phyloP scores from a whole-genome alignment of 2,888 invertebrate genomes.

The Eulithis prunata region DNA sequence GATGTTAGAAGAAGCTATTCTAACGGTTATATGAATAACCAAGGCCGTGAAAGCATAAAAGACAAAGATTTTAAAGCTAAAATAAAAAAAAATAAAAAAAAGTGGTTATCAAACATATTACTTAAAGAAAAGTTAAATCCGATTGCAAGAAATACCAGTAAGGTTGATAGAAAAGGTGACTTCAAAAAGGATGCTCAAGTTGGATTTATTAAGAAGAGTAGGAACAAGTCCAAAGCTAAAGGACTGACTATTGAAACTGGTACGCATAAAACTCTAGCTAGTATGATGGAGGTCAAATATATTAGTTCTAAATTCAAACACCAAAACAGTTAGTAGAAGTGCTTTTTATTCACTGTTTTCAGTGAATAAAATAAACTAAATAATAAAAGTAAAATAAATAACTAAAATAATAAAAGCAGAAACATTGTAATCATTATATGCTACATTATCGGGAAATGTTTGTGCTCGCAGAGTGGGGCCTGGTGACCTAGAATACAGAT shows the following conservation, averaged over 20 bases:
- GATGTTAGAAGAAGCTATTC: background rate
- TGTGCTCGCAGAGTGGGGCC: no score
- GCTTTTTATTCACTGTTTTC: no score
- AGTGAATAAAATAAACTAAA: no score
- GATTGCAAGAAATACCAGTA: background rate
- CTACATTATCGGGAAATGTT: no score
- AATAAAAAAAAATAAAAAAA: background rate
- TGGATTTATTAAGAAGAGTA: background rate
- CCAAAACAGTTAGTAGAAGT: no score
- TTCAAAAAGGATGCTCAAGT: background rate
- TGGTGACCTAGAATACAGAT: no score
- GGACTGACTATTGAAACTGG: conserved; percentile 17
- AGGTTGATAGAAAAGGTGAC: background rate
- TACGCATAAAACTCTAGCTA: background rate
- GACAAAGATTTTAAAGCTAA: background rate
- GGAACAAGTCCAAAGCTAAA: background rate
- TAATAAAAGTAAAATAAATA: no score
- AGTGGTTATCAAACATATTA: background rate
- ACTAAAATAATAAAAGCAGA: no score
- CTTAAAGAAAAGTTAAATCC: background rate
- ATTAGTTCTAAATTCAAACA: no score
- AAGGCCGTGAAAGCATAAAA: background rate
- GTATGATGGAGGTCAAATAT: no score
- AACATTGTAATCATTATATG: no score
- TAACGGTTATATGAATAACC: background rate